Base-by-base conservation (phyloP, 2,113 vertebrate species). In the Notiomystis cincta region DNA sequence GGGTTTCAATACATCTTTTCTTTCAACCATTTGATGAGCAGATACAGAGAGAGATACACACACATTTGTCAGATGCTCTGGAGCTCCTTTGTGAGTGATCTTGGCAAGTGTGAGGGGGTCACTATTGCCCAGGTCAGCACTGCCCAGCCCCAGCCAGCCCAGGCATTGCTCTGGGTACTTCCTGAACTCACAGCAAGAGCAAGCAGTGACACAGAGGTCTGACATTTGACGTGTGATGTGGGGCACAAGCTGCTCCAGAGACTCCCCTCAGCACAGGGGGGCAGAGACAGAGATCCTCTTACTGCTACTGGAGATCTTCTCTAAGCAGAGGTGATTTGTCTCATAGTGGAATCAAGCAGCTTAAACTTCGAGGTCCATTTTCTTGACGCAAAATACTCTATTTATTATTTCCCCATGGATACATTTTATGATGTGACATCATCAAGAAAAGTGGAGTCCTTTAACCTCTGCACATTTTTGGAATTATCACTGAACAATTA, bases 191-290 rank as follows among this genome's bases (percentile, higher is more conserved):
- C 33, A 70, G 37, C 42, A 61, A 51, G 87, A 80, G 23, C 27
- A 80, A 69, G 16, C 1, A 2, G 23, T 7, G 19, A 93, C 33
- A 54, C 5, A 14, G 24, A 92, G 37, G 24, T 51, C 21, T 18
- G 72, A 64, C 11, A 45, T 27, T 30, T 67, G 40, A 72, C 0
- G 0, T 37, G 22, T 5, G 51, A 79, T 37, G 57, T 0, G 42
- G 71, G 82, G 66, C 77, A 87, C 38, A 62, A 62, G 47, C 42
- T 81, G 40, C 86, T 92, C 47, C 19, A 79, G 67, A 58, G 30
- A 65, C 48, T 42, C 58, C 50, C 10, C 21, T 77, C 45, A 53
- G 44, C 38, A 20, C 0, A 27, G 20, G 1, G 10, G 14, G 16
- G 31, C 19, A 40, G 40, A 33, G 7, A 51, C 5, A 31, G 9